A percentile compares a stretch with the other conserved stretches of the same genome.
phyloP scores from a whole-genome alignment of 2,888 invertebrate genomes.

The Tenthredo amoena region DNA sequence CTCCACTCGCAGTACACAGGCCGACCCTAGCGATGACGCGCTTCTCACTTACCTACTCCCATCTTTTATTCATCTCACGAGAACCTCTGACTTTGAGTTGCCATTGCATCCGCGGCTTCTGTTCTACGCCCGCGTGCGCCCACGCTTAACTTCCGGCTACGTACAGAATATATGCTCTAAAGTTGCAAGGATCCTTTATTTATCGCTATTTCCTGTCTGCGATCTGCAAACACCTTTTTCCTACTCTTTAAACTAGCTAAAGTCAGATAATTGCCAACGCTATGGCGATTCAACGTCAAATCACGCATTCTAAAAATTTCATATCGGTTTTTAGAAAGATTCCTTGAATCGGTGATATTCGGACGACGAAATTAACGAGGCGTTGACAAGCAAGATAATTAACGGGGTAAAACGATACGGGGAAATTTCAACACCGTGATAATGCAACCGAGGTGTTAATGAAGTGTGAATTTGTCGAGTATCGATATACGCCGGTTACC shows the following conservation, averaged over 20 bases:
- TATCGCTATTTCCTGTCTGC: slow-evolving; percentile 71
- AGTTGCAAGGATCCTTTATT: slow-evolving; percentile 58
- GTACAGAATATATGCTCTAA: slow-evolving; percentile 63
- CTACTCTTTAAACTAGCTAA: not conserved
- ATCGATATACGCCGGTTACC: not conserved
- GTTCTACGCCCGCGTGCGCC: slow-evolving; percentile 44
- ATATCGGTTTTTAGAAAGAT: not conserved
- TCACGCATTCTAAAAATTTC: not conserved
- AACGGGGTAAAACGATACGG: not conserved
- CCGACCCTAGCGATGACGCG: slow-evolving; percentile 25
- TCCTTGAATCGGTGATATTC: not conserved
- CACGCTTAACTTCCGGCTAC: slow-evolving; percentile 68
- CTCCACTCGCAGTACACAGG: not conserved
- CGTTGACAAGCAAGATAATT: slow-evolving; percentile 22
- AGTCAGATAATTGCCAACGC: not conserved
- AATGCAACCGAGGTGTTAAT: not conserved
- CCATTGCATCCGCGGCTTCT: slow-evolving; percentile 25
- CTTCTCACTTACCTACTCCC: slow-evolving; percentile 45
- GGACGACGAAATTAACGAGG: not conserved
- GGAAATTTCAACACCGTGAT: slow-evolving; percentile 16
- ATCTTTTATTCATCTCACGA: slow-evolving; percentile 72
- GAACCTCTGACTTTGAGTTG: slow-evolving; percentile 36
- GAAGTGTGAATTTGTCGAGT: not conserved
- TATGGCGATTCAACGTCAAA: not conserved
- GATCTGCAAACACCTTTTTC: slow-evolving; percentile 59